Evolutionary conservation across 2,797 vertebrate species (phyloP), one percentile per base, ranked within the genome.

Genomic region (Pagetopsis macropterus): DNA sequence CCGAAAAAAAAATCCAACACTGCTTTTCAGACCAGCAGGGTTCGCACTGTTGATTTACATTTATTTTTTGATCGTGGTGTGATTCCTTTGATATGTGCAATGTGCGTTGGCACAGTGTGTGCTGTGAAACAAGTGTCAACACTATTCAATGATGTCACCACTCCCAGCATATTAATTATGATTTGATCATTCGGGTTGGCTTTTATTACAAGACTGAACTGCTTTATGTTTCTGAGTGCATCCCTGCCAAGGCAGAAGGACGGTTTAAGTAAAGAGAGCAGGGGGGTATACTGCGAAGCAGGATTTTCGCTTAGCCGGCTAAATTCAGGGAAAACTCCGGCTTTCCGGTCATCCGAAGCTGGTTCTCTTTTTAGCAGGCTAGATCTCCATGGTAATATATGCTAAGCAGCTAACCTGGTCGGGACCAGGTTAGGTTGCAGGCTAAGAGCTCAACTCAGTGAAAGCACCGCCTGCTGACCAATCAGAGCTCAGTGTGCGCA

Each of bases 151-250:
- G 63, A 44, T 43, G 55, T 62, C 70, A 72, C 46, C 65, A 60
- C 70, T 79, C 79, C 67, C 58, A 68, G 73, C 52, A 55, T 67
- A 81, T 46, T 72, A 64, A 78, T 83, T 81, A 76, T 57, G 49
- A 85, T 82, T 46, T 76, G 69, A 81, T 72, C 48, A 5, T 61
- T 75, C 10, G 5, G 45, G 31, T 68, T 85, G 82, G 73, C 70
- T 70, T 67, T 13, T 33, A 44, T 74, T 82, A 69, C 78, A 72
- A 21, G 4, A 33, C 33, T 37, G 17, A 62, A 54, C 46, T 13
- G 44, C 54, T 57, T 72, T 33, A 37, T 59, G 48, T 73, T 59
- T 62, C 37, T 73, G 65, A 79, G 21, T 62, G 55, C 58, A 43
- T 75, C 51, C 21, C 43, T 61, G 56, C 52, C 1, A n/a, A 56